Evolutionary conservation across 1,140 invertebrate species (phyloP), one percentile per base, ranked within the genome.

Genomic region (Pseudomyrmex cubaensis): DNA sequence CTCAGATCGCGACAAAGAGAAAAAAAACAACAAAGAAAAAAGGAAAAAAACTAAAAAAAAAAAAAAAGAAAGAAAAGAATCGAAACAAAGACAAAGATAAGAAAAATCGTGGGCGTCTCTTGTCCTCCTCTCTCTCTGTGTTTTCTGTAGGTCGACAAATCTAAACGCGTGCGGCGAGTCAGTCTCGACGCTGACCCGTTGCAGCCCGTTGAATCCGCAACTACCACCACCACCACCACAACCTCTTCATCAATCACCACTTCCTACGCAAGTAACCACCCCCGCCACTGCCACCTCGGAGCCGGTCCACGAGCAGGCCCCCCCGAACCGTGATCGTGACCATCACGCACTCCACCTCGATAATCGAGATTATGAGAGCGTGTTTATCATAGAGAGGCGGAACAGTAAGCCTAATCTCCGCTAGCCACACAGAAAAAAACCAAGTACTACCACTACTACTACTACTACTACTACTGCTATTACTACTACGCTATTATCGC

Each of bases 321-420:
- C 93, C 92, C 91, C 91, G 93, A 94, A 93, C 90, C 94, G 93
- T 94, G 94, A 94, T 91, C 93, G 93, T 94, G 94, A 94, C 92
- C 94, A 94, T 92, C 94, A 94, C 90, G 93, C 93, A 87, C 93
- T 94, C 84, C 93, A 94, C 91, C 93, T 94, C 90, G 93, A 94
- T 93, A 94, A 96, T 94, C 95, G 95, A 95, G 96, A 96, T 96
- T 96, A 96, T 95, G 96, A 96, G 95, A 96, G 96, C 95, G 96
- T 96, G 93, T 96, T 96, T 96, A 96, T 96, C 95, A 96, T 96
- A 95, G 96, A 96, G 95, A 96, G 96, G 95, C 96, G 96, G 95
- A 95, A 95, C 95, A 95, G 95, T 95, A 95, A 95, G 94, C 95
- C 95, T 92, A 95, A 95, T 93, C 95, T 94, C 91, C 93, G 93